A percentile compares a stretch with the other conserved stretches of the same genome.
phyloP scores from a whole-genome alignment of 2,113 vertebrate genomes.

The Papio anubis region DNA sequence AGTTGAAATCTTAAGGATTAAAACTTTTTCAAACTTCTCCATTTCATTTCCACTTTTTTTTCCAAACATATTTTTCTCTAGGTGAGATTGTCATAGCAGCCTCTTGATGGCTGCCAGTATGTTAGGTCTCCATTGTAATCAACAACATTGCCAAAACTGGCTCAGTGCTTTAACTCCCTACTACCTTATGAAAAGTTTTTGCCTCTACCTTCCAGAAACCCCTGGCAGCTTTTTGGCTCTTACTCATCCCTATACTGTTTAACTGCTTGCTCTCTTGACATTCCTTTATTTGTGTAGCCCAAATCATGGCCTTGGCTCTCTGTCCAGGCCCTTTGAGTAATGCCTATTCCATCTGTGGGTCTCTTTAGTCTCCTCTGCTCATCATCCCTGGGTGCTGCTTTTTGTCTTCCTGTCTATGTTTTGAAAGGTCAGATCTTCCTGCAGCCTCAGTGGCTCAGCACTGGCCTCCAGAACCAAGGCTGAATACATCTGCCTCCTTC shows the following conservation, averaged over 20 bases:
- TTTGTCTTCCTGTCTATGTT: background rate
- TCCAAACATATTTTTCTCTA: background rate
- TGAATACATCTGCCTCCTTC: background rate
- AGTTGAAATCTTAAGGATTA: background rate
- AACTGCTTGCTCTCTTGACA: background rate
- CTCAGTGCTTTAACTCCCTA: background rate
- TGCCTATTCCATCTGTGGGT: background rate
- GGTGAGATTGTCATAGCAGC: background rate
- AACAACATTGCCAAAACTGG: background rate
- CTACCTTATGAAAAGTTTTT: background rate
- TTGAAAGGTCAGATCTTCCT: background rate
- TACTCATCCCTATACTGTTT: background rate
- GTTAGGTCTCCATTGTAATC: background rate
- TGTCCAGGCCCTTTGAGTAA: background rate
- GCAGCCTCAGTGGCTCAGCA: background rate
- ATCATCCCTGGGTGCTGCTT: background rate
- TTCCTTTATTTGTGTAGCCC: background rate
- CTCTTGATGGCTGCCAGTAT: background rate
- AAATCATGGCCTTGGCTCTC: background rate
- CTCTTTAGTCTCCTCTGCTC: background rate
- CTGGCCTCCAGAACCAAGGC: background rate
- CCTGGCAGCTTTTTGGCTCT: background rate
- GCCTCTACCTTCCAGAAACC: background rate
- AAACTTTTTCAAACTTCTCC: background rate
- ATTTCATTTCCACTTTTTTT: background rate